Base-by-base conservation (phyloP, 2,113 vertebrate species). In the Platysteira castanea region DNA sequence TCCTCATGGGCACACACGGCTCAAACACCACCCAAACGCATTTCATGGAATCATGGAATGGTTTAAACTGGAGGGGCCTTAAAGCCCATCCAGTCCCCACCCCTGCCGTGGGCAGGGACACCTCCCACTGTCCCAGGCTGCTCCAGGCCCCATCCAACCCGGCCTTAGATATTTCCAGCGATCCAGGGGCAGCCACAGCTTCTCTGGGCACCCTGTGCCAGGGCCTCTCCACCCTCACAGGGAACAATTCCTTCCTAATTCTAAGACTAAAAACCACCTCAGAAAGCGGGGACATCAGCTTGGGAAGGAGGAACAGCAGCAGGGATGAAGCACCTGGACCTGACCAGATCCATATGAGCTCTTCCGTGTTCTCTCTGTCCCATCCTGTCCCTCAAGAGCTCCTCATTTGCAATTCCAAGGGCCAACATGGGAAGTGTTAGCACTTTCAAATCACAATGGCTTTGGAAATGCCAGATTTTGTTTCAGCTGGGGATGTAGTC, bases 1-100 rank as follows among this genome's bases (percentile, higher is more conserved):
- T 7, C 31, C 18, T 3, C 13, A 2, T 1, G 0, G 30, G 18
- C 26, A 26, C 3, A 0, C 0, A 2, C 0, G 3, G 35, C 30
- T 88, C 49, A 21, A 80, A 37, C 17, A 39, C 5, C 13, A 2
- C 22, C 10, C 59, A 67, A 37, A 37, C 2, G 3, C n/a, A 20
- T 61, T 56, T 37, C 3, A 20, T 27, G 41, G 31, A 54, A 31
- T 30, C 24, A 26, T 35, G 39, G 47, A 53, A 69, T 27, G 21
- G 3, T 41, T 54, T 41, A 13, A 22, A 14, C 19, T 35, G 26
- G 7, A 47, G 17, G 16, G 47, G 31, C 9, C 20, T 61, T 76
- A 20, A 61, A 49, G 9, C 1, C 16, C 39, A 15, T 19, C 7
- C 20, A 26, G 14, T 49, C 1, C n/a, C 30, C 15, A 6, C 11